Percentiles rank a stretch among this genome's conserved stretches.
These are phyloP conservation scores for Papilio protenor DNA, from an alignment of 2,888 invertebrate genomes.

Conservation along the genomic window DNA sequence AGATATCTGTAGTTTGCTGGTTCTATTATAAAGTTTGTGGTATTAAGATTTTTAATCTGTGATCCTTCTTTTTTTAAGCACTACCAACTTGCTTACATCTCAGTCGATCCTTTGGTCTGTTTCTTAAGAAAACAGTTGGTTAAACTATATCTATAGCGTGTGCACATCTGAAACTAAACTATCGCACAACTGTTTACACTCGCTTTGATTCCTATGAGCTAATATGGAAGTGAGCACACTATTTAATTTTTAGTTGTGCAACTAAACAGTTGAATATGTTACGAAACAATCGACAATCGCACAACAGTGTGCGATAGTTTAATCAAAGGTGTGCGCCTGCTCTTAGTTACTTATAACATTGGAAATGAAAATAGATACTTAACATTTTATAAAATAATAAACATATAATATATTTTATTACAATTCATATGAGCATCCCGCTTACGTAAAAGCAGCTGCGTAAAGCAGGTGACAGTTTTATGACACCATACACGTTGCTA, in stretches of 20 bases:
- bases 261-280: too few relatives aligned
- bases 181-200: too few relatives aligned
- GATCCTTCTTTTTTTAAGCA: neutral
- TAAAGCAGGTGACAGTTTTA: slow-evolving; percentile 45
- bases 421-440: slow-evolving; percentile 19
- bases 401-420: slow-evolving; percentile 27
- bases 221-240: too few relatives aligned
- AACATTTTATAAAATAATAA: slow-evolving; percentile 1
- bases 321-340: too few relatives aligned
- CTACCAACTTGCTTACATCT: neutral
- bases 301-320: too few relatives aligned
- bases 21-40: neutral
- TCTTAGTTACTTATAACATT: neutral
- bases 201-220: too few relatives aligned
- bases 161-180: too few relatives aligned
- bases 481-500: slow-evolving; percentile 37
- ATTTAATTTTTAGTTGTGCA: too few relatives aligned
- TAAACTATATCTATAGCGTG: neutral
- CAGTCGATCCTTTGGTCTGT: too few relatives aligned
- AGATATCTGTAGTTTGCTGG: neutral
- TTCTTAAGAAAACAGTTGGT: neutral
- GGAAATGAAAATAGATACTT: slow-evolving; percentile 7
- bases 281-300: too few relatives aligned
- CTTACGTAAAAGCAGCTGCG: slow-evolving; percentile 44
- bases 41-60: neutral